Evolutionary conservation across 2,113 vertebrate genomes (phyloP), one percentile per base, ranked within the genome.

Genomic region (Dermatemys mawii): DNA sequence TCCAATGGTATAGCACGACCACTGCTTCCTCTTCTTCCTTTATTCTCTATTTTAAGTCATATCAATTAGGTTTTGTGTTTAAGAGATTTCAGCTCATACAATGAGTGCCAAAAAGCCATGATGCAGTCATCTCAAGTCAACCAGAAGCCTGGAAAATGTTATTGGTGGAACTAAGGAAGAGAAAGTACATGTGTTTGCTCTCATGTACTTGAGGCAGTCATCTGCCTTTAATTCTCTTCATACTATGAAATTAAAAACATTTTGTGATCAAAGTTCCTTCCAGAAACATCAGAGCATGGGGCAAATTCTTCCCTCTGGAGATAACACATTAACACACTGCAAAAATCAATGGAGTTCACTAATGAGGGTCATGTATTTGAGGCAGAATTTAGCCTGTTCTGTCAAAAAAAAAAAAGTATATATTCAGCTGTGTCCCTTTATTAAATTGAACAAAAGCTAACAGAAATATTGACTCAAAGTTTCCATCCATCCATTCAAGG

Each of bases 101-200:
- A 60, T 35, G 7, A 63, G 22, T 13, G 22, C 21, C 70, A 75
- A 11, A 13, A 8, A 81, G 46, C 67, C 78, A 55, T 29, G n/a
- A 12, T 1, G 19, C 54, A 49, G 49, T 19, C 81, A 38, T 5
- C n/a, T 51, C 85, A 78, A 26, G 54, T 11, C 48, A 13, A 38
- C 26, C 49, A 17, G 38, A 9, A 79, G 12, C 60, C 35, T 67
- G 32, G 60, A n/a, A 67, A 67, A n/a, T 70, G 63, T 27, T 81
- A 67, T 55, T 5, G n/a, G 9, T 8, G 12, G 35, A 41, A 57
- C 11, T 50, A 53, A 0, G 0, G 63, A 89, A 9, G 49, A 41
- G 11, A 57, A 46, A 50, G 26, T 9, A 38, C 1, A 2, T 46
- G 22, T 11, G 4, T 50, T 48, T 11, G 6, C 4, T 32, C 35